Percentiles rank a stretch among this genome's conserved stretches.
Conservation (phyloP, 2,113 vertebrate genomes). For the Anguilla rostrata region DNA sequence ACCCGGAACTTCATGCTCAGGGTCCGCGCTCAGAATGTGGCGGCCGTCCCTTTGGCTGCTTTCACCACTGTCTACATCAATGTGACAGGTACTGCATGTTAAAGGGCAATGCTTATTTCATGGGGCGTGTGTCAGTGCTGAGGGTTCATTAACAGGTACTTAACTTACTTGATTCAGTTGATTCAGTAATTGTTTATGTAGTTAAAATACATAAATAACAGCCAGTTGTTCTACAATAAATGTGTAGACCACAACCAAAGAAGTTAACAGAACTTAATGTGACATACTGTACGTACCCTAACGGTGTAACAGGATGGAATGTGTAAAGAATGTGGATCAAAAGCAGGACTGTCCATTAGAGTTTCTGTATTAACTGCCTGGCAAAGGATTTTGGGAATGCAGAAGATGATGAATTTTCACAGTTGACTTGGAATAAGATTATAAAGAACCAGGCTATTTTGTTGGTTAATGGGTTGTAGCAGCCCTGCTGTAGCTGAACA, state of each 20-base stretch:
- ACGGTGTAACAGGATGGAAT: background rate
- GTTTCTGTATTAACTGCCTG: background rate
- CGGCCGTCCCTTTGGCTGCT: conserved; percentile 79
- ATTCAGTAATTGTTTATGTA: background rate
- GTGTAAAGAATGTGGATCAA: background rate
- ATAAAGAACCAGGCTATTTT: background rate
- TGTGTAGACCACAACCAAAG: background rate
- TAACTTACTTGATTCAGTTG: background rate
- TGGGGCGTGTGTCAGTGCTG: background rate
- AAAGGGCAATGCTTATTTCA: too few species aligned
- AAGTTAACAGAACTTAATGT: background rate
- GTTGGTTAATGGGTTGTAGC: background rate
- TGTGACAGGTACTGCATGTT: conserved; percentile 72
- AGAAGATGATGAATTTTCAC: background rate
- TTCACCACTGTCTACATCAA: conserved; percentile 78
- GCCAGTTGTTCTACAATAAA: background rate
- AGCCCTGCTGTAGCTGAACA: background rate
- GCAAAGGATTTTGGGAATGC: background rate
- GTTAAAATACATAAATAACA: background rate
- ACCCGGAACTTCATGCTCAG: conserved; percentile 79
- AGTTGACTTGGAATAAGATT: background rate
- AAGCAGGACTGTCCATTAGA: background rate
- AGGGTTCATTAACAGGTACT: too few species aligned
- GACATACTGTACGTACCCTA: background rate
- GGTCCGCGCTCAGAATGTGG: conserved; percentile 82